phyloP scores from a whole-genome alignment of 2,113 vertebrate species.

The Amphiprion percula region DNA sequence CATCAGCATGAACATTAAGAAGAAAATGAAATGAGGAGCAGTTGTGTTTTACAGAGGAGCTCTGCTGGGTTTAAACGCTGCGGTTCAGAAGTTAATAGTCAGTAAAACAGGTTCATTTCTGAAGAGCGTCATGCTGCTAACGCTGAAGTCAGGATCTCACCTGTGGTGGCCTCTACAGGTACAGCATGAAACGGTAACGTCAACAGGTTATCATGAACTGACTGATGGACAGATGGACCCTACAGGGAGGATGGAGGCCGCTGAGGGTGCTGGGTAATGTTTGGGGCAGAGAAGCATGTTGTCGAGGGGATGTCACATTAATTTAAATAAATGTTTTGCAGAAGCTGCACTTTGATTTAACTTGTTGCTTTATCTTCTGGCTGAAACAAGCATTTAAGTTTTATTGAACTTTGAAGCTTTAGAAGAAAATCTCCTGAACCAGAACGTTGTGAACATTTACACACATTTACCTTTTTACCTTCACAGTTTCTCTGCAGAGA shows the following conservation, averaged over 20 bases:
- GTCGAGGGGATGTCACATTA: neutral
- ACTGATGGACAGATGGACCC: slow-evolving; percentile 46
- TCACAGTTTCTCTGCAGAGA: no score
- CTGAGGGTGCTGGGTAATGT: slow-evolving; percentile 32
- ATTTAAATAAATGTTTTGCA: neutral
- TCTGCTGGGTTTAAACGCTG: no score
- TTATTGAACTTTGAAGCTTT: no score
- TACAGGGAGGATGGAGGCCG: neutral
- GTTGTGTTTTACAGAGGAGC: neutral
- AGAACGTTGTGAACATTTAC: no score
- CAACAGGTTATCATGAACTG: slow-evolving; percentile 70
- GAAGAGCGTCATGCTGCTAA: neutral
- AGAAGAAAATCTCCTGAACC: no score
- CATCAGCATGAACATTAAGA: no score
- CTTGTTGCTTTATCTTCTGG: no score
- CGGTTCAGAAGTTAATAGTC: no score
- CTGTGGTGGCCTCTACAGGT: slow-evolving; percentile 81
- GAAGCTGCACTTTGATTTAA: no score
- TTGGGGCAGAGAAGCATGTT: slow-evolving; percentile 27
- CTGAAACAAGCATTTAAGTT: no score
- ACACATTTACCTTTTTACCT: no score
- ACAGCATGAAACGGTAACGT: slow-evolving; percentile 81
- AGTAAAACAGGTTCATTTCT: neutral
- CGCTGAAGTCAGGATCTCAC: slow-evolving; percentile 71
- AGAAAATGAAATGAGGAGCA: no score